A percentile compares a stretch with the other conserved stretches of the same genome.
phyloP scores from a whole-genome alignment of 2,113 vertebrate species.

The Atherinomorus stipes region DNA sequence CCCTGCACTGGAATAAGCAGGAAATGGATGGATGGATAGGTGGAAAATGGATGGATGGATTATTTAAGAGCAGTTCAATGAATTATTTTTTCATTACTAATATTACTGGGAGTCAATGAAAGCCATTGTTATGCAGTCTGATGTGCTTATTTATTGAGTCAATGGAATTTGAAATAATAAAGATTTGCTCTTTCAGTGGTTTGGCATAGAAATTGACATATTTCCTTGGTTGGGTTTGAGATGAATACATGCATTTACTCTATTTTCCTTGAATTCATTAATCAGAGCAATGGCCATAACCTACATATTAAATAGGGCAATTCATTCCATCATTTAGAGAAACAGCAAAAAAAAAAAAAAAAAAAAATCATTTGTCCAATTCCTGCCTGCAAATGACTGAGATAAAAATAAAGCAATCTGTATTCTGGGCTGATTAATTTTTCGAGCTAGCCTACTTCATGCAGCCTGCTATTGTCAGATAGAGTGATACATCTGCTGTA shows the following conservation, averaged over 20 bases:
- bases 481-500: conserved; percentile 9
- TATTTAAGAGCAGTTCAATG: conserved; percentile 1
- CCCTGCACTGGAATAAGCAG: too few relatives aligned
- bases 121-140: background rate
- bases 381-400: conserved; percentile 54
- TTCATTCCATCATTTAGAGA: conserved; percentile 63
- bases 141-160: conserved; percentile 31
- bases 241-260: conserved; percentile 36
- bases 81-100: conserved; percentile 15
- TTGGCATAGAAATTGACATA: background rate
- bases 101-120: conserved; percentile 13
- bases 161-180: conserved; percentile 28
- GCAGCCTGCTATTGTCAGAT: conserved; percentile 6
- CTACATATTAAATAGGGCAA: conserved; percentile 71
- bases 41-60: too few relatives aligned
- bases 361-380: conserved; percentile 60
- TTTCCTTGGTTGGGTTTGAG: background rate
- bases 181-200: background rate
- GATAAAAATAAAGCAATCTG: conserved; percentile 69
- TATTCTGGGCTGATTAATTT: conserved; percentile 56
- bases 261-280: conserved; percentile 40
- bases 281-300: conserved; percentile 61
- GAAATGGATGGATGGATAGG: too few relatives aligned
- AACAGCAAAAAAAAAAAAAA: conserved; percentile 53
- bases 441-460: conserved; percentile 51